Evolutionary conservation across 2,113 vertebrate species (phyloP).

Genomic region (Aplodontia rufa): DNA sequence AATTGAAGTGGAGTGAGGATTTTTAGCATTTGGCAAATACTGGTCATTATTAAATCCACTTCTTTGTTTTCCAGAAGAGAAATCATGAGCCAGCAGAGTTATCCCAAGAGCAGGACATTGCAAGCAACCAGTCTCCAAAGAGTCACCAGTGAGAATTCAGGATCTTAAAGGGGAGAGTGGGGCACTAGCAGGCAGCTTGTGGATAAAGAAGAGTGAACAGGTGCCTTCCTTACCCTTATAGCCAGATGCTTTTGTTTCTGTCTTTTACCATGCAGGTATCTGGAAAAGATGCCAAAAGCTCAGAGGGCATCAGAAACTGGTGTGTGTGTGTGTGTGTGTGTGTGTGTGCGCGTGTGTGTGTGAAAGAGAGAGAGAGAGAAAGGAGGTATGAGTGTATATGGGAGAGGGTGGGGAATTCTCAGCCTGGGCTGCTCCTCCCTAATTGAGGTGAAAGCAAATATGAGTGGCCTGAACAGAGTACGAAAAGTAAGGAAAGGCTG

Average conservation of each 20-base stretch:
- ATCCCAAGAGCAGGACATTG: accelerated
- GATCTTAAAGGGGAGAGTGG: accelerated
- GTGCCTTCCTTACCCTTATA: neutral
- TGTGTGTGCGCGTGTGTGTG: neutral
- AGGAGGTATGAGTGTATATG: accelerated
- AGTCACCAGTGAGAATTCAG: neutral
- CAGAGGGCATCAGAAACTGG: neutral
- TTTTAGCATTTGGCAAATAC: accelerated
- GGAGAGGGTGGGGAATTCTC: no score
- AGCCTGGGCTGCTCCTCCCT: neutral
- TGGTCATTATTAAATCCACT: accelerated
- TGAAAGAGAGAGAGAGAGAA: accelerated
- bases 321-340: neutral
- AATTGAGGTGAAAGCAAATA: neutral
- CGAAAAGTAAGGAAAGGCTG: no score
- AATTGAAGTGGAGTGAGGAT: neutral
- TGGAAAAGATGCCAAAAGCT: neutral
- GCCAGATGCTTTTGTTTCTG: no score
- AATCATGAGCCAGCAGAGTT: no score
- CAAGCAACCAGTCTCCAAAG: accelerated
- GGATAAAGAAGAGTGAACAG: neutral
- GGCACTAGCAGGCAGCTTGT: neutral
- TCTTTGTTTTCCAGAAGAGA: neutral
- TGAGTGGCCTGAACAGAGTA: neutral
- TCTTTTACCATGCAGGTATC: neutral